These are phyloP conservation scores for Dinothrombium tinctorium DNA, from an alignment of 1,140 invertebrate species.

Conservation along the genomic window DNA sequence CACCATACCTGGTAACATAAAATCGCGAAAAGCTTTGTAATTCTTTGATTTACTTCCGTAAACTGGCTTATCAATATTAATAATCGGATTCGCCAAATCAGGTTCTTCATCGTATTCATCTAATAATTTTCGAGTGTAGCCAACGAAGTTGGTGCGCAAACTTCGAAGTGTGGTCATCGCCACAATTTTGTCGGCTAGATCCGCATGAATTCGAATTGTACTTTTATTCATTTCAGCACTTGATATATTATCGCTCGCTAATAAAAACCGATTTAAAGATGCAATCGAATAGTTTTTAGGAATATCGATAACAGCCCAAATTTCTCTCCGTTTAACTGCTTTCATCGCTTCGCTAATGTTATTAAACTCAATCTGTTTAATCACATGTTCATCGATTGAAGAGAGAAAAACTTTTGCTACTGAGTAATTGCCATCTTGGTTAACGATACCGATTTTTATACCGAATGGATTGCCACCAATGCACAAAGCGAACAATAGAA, in stretches of 20 bases:
- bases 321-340: conserved; percentile 5
- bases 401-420: not conserved
- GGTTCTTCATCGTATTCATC: too few species aligned
- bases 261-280: not conserved
- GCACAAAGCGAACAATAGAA: conserved; percentile 73
- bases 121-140: not conserved
- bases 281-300: conserved; percentile 5
- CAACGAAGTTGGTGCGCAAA: not conserved
- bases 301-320: conserved; percentile 13
- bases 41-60: conserved; percentile 38
- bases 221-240: not conserved
- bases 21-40: conserved; percentile 25
- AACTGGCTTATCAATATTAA: conserved; percentile 49
- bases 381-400: not conserved
- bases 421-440: not conserved
- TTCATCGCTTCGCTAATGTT: not conserved
- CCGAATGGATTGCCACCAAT: conserved; percentile 69
- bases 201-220: conserved; percentile 2
- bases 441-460: conserved; percentile 38
- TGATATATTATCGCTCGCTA: not conserved
- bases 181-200: conserved; percentile 1
- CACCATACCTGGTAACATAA: conserved; percentile 78
- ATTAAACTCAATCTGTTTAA: not conserved
- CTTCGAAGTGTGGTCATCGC: not conserved
- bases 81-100: conserved; percentile 4